phyloP scores from a whole-genome alignment of 1,140 invertebrate genomes.

The Cotesia typhae region DNA sequence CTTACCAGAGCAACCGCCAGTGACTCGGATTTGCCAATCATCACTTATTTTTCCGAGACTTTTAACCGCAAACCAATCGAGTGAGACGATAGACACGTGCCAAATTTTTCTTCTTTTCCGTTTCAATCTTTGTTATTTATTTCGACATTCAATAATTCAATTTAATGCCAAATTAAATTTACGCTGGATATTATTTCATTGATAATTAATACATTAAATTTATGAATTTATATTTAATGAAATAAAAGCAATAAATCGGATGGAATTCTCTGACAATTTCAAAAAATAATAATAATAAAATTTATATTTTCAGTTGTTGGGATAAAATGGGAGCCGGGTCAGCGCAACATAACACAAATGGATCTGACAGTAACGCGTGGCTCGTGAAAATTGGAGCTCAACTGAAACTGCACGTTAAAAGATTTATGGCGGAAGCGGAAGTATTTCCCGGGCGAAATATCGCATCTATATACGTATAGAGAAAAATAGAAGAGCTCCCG shows the following conservation, averaged over 20 bases:
- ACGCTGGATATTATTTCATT: no score
- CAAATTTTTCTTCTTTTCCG: no score
- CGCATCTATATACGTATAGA: constrained; percentile 23
- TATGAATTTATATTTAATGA: no score
- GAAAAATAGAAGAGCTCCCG: constrained; percentile 14
- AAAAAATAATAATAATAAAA: neutral
- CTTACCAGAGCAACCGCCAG: constrained; percentile 21
- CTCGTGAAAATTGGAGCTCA: constrained; percentile 51
- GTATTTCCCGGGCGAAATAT: constrained; percentile 58
- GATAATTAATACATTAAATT: no score
- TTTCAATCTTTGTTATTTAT: no score
- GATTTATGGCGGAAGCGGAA: constrained; percentile 59
- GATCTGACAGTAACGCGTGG: constrained; percentile 49
- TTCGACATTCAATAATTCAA: no score
- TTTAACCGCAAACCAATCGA: constrained; percentile 28
- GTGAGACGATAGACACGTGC: constrained; percentile 39
- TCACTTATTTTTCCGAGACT: constrained; percentile 45
- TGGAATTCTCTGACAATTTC: no score
- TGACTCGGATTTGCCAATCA: constrained; percentile 55
- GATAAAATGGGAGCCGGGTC: constrained; percentile 19
- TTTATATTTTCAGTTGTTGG: constrained; percentile 6
- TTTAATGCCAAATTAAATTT: no score
- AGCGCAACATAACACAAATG: constrained; percentile 40
- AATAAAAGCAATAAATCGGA: no score
- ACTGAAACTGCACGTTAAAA: constrained; percentile 46